These are phyloP conservation scores for Oreochromis grahami DNA, from an alignment of 2,797 vertebrate genomes.

Conservation along the genomic window DNA sequence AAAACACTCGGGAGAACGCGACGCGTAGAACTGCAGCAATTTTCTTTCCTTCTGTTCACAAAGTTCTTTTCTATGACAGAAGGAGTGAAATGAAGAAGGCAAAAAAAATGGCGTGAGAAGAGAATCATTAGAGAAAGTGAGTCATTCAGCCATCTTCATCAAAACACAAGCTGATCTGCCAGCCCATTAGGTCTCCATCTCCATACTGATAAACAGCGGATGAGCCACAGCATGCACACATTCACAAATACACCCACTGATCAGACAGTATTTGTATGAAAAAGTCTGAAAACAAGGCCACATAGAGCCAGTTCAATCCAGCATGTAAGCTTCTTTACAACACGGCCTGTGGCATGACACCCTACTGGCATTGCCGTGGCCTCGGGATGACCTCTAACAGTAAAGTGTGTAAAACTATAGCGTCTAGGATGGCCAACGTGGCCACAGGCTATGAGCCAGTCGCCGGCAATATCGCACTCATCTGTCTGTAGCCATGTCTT, in stretches of 20 bases:
- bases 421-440: constrained; percentile 52
- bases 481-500: constrained; percentile 57
- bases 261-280: neutral
- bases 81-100: neutral
- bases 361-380: constrained; percentile 52
- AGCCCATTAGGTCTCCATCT: neutral
- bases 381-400: constrained; percentile 52
- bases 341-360: constrained; percentile 55
- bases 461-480: constrained; percentile 60
- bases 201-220: neutral
- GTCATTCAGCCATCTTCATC: constrained; percentile 20
- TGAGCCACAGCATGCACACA: neutral
- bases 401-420: constrained; percentile 3
- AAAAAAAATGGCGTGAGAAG: neutral
- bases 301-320: constrained; percentile 19
- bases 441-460: constrained; percentile 52
- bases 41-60: neutral
- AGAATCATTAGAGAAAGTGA: constrained; percentile 7
- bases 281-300: constrained; percentile 15
- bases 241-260: constrained; percentile 15
- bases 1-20: constrained; percentile 14
- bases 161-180: constrained; percentile 21
- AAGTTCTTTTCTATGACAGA: neutral
- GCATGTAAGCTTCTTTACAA: constrained; percentile 33
- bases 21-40: constrained; percentile 18